Percentiles rank a stretch among this genome's conserved stretches.
phyloP scores from a whole-genome alignment of 2,797 vertebrate genomes.

The Sebastes elongatus region DNA sequence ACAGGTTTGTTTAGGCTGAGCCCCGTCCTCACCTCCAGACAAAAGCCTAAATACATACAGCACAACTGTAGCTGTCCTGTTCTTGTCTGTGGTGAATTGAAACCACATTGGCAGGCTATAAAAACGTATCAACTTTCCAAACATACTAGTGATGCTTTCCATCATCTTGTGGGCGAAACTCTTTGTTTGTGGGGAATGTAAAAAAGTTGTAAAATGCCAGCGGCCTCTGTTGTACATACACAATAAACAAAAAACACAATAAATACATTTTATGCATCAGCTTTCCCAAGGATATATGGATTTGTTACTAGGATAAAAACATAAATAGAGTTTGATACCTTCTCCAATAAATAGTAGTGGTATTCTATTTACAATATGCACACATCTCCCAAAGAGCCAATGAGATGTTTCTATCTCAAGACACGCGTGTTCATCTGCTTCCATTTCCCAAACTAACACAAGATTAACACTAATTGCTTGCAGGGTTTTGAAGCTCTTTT shows the following conservation, averaged over 20 bases:
- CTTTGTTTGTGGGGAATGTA: constrained; percentile 34
- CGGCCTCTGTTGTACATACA: constrained; percentile 50
- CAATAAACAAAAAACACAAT: constrained; percentile 74
- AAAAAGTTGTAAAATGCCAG: constrained; percentile 42
- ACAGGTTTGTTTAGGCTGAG: constrained; percentile 66
- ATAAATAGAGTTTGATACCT: constrained; percentile 86
- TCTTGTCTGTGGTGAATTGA: constrained; percentile 46
- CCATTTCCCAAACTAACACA: constrained; percentile 24
- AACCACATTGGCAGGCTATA: constrained; percentile 44
- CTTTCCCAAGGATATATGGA: constrained; percentile 74
- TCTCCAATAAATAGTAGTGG: constrained; percentile 95
- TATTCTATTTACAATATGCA: constrained; percentile 94
- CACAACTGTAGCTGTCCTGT: constrained; percentile 35
- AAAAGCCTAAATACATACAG: constrained; percentile 42
- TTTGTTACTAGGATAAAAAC: constrained; percentile 75
- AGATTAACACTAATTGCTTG: neutral
- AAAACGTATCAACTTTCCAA: constrained; percentile 51
- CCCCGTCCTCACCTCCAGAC: constrained; percentile 54
- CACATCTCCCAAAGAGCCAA: constrained; percentile 81
- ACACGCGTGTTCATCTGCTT: constrained; percentile 39
- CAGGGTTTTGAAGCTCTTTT: constrained; percentile 32
- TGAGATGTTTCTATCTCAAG: constrained; percentile 49
- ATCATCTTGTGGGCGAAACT: constrained; percentile 31
- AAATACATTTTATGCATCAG: constrained; percentile 77
- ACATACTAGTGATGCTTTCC: constrained; percentile 49